Evolutionary conservation across 2,113 vertebrate species (phyloP), one percentile per base, ranked within the genome.

Genomic region (Oryzias curvinotus): DNA sequence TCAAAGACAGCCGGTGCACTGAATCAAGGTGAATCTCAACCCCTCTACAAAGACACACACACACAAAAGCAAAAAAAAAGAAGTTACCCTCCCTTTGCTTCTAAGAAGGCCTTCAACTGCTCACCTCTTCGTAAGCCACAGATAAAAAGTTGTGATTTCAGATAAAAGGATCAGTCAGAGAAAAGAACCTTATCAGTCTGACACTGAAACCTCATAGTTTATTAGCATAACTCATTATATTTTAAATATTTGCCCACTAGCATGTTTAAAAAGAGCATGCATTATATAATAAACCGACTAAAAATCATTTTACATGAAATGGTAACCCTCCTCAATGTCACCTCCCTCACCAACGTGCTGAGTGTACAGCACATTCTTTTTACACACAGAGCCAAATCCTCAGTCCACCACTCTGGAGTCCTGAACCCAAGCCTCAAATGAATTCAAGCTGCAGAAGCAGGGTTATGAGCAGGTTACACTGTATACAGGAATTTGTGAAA

Each of bases 21-120:
- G 94, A 94, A 98, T 98, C 95, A 96, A 98, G 95, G 95, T 97
- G 95, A 92, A 94, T 92, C 91, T 91, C 77, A 90, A 89, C 87
- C 65, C 73, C 64, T 26, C 75, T 65, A 59, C 52, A 56, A 61
- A 52, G 52, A 44, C 61, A 44, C 80, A 58, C 57, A 60, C 49
- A 52, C 46, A 65, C 25, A 49, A 36, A 61, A 41, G 74, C 62
- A 59, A 60, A 51, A 68, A 8, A 55, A 65, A 68, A 77, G 54
- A 83, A 71, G 64, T 69, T 74, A 73, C 82, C 76, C 70, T 83
- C 72, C 71, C 59, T 23, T 49, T 47, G 64, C 62, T 85, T 76
- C 66, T 72, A 68, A 62, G 71, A 50, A 57, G 77, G 74, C 75
- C 77, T 80, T 65, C 73, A 25, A 63, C 70, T 57, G 41, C 80